Conservation (phyloP, 2,113 vertebrate genomes). For the Sylvilagus bachmani region DNA sequence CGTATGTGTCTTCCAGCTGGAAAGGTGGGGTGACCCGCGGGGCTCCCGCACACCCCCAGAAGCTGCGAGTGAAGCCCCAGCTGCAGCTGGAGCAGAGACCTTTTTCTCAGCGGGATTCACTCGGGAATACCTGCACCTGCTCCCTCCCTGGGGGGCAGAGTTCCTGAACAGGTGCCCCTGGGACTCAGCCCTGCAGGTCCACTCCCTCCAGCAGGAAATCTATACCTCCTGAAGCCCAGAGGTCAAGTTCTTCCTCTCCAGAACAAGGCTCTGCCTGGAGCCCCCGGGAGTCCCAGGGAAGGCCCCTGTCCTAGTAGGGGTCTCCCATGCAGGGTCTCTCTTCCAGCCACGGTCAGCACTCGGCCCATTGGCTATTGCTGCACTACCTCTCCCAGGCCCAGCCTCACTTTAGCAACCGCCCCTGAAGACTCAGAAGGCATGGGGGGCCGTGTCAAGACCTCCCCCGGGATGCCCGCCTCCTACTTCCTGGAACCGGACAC, state of each 20-base stretch:
- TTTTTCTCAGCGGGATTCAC: background rate
- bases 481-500: background rate
- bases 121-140: background rate
- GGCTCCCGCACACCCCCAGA: background rate
- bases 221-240: background rate
- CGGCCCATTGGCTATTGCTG: rapidly evolving
- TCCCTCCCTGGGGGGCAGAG: background rate
- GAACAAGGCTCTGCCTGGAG: background rate
- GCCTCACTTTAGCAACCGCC: background rate
- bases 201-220: background rate
- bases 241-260: background rate
- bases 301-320: too few relatives aligned
- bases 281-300: background rate
- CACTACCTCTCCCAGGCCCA: background rate
- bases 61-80: background rate
- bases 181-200: too few relatives aligned
- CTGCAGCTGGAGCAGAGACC: background rate
- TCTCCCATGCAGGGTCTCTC: background rate
- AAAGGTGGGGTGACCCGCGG: background rate
- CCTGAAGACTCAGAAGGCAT: background rate
- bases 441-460: too few relatives aligned
- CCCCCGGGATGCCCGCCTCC: background rate
- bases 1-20: background rate
- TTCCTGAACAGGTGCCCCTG: background rate
- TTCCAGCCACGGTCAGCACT: too few relatives aligned